These are phyloP conservation scores for Gambusia holbrooki DNA, from an alignment of 2,113 vertebrate genomes.

Conservation along the genomic window DNA sequence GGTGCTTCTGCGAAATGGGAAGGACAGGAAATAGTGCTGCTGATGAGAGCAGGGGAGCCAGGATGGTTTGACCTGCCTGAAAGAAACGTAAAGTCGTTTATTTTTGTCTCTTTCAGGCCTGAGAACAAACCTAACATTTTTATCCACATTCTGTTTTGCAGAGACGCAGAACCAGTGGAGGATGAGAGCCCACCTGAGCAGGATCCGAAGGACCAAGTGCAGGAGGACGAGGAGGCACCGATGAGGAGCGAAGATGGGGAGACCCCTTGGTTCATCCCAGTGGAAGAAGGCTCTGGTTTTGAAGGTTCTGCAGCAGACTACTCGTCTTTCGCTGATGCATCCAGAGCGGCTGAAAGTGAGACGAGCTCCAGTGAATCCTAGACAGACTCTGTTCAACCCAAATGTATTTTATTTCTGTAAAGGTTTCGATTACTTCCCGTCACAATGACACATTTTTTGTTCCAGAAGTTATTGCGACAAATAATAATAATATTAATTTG, in stretches of 20 bases:
- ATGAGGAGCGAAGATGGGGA: constrained; percentile 16
- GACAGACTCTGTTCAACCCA: constrained; percentile 4
- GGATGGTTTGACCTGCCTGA: constrained; percentile 4
- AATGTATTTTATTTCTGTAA: constrained; percentile 18
- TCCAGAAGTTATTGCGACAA: no score
- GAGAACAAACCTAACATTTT: neutral
- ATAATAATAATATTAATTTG: no score
- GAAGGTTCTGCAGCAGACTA: constrained; percentile 55
- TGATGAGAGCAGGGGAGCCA: neutral
- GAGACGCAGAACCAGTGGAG: constrained; percentile 55
- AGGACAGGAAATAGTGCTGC: neutral
- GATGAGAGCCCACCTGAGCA: constrained; percentile 24
- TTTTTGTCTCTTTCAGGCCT: neutral
- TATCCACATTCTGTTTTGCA: constrained; percentile 39
- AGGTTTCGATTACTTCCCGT: neutral
- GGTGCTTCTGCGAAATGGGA: neutral
- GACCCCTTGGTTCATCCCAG: neutral
- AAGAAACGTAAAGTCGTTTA: constrained; percentile 4
- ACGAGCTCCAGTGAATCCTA: constrained; percentile 47
- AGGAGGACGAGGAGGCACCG: constrained; percentile 2
- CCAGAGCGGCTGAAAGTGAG: constrained; percentile 20
- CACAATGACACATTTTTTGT: no score
- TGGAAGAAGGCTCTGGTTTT: constrained; percentile 57
- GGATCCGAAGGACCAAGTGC: constrained; percentile 3
- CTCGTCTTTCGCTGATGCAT: neutral